Conservation (phyloP, 1,140 invertebrate species). For the Microplitis demolitor region DNA sequence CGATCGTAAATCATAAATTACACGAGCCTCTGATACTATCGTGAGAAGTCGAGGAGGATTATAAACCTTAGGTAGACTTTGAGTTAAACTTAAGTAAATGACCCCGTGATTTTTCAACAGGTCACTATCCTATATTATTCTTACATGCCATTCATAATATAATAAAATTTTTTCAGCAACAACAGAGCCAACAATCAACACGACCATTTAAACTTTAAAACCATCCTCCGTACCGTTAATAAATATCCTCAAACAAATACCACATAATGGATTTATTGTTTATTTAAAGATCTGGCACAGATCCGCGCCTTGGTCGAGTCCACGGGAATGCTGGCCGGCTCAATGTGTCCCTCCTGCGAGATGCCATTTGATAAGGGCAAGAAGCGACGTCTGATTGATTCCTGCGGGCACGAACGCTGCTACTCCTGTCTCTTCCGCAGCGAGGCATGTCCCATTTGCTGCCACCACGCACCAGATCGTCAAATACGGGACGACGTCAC, state of each 20-base stretch:
- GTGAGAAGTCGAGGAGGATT: conserved; percentile 29
- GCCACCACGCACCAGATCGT: conserved; percentile 37
- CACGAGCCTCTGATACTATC: conserved; percentile 31
- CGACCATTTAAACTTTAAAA: too few species aligned
- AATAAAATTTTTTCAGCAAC: neutral
- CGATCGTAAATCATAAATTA: conserved; percentile 38
- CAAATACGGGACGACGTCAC: conserved; percentile 36
- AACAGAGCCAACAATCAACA: neutral
- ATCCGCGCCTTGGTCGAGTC: conserved; percentile 70
- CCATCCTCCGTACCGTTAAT: too few species aligned
- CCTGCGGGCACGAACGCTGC: conserved; percentile 91
- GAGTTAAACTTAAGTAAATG: conserved; percentile 23
- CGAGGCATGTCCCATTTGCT: conserved; percentile 88
- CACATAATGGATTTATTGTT: conserved; percentile 26
- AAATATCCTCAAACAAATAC: too few species aligned
- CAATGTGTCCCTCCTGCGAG: conserved; percentile 79
- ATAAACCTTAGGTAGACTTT: neutral
- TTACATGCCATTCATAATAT: conserved; percentile 4
- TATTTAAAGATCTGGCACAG: conserved; percentile 74
- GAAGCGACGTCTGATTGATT: conserved; percentile 90
- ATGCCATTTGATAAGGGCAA: conserved; percentile 95
- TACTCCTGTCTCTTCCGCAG: conserved; percentile 92
- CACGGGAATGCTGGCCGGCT: conserved; percentile 67
- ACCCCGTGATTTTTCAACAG: conserved; percentile 29
- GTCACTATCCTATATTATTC: conserved; percentile 13